Conservation (phyloP, 2,888 invertebrate genomes). For the Pandemis corylana region DNA sequence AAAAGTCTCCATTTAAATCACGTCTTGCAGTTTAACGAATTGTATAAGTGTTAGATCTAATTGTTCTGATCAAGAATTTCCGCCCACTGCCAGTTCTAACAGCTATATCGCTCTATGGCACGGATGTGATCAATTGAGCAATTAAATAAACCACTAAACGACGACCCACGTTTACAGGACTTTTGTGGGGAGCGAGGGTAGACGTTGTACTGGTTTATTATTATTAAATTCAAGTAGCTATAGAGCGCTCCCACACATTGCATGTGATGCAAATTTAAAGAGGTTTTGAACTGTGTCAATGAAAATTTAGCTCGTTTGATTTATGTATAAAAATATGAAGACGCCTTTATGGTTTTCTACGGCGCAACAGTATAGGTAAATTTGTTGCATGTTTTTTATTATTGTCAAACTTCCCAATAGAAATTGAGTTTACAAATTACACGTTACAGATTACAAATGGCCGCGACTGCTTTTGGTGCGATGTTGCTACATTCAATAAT, state of each 20-base stretch:
- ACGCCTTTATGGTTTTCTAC: neutral
- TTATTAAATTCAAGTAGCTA: conserved; percentile 18
- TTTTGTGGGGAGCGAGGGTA: neutral
- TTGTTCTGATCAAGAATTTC: conserved; percentile 47
- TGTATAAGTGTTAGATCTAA: conserved; percentile 50
- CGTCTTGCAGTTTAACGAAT: conserved; percentile 52
- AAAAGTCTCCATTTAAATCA: conserved; percentile 57
- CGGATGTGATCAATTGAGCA: conserved; percentile 80
- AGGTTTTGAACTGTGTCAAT: conserved; percentile 16
- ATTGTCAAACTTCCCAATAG: neutral
- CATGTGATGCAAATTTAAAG: conserved; percentile 10
- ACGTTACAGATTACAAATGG: too few species aligned
- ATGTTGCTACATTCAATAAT: too few species aligned
- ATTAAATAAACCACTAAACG: conserved; percentile 57
- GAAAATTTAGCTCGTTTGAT: neutral
- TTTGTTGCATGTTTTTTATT: neutral
- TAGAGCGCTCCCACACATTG: conserved; percentile 6
- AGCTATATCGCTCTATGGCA: conserved; percentile 57
- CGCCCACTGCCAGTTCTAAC: conserved; percentile 58
- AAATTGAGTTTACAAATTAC: neutral
- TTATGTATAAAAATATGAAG: neutral
- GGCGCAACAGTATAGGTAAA: neutral
- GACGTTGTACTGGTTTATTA: conserved; percentile 8
- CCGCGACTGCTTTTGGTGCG: too few species aligned
- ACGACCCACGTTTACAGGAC: neutral